phyloP scores from a whole-genome alignment of 64 coral and sea anemone genomes.

The Platygyra sinensis region DNA sequence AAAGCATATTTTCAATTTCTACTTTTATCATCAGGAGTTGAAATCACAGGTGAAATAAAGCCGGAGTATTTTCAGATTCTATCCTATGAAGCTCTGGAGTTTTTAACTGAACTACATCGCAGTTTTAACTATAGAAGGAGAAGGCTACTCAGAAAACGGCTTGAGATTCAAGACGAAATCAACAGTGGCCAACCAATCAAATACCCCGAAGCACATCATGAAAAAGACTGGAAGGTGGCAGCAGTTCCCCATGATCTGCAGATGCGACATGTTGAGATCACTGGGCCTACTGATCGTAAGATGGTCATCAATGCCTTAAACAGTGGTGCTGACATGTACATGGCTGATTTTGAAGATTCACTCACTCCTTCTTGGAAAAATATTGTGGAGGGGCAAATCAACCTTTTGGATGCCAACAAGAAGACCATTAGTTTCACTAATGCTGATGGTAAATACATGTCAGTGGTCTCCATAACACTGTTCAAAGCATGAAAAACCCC shows the following conservation, averaged over 20 bases:
- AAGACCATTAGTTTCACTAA: constrained; percentile 84
- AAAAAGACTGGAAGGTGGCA: constrained; percentile 89
- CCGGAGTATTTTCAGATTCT: constrained; percentile 73
- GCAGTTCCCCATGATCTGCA: constrained; percentile 93
- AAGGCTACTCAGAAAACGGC: constrained; percentile 85
- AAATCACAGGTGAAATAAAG: constrained; percentile 85
- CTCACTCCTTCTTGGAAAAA: constrained; percentile 93
- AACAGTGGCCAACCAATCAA: constrained; percentile 70
- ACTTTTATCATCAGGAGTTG: constrained; percentile 63
- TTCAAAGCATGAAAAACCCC: background rate
- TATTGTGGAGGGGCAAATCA: constrained; percentile 89
- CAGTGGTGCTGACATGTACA: constrained; percentile 96
- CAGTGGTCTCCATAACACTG: background rate
- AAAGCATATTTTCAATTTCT: background rate
- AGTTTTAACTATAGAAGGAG: constrained; percentile 93
- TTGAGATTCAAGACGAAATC: constrained; percentile 76
- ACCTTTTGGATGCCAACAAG: constrained; percentile 84
- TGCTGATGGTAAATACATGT: constrained; percentile 73
- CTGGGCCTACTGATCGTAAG: constrained; percentile 93
- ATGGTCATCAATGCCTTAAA: constrained; percentile 99
- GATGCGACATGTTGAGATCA: constrained; percentile 96
- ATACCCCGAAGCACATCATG: constrained; percentile 86
- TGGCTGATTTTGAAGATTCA: constrained; percentile 99
- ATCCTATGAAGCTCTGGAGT: constrained; percentile 87
- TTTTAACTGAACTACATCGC: constrained; percentile 92